phyloP scores from a whole-genome alignment of 2,113 vertebrate genomes.

The Gadus macrocephalus region DNA sequence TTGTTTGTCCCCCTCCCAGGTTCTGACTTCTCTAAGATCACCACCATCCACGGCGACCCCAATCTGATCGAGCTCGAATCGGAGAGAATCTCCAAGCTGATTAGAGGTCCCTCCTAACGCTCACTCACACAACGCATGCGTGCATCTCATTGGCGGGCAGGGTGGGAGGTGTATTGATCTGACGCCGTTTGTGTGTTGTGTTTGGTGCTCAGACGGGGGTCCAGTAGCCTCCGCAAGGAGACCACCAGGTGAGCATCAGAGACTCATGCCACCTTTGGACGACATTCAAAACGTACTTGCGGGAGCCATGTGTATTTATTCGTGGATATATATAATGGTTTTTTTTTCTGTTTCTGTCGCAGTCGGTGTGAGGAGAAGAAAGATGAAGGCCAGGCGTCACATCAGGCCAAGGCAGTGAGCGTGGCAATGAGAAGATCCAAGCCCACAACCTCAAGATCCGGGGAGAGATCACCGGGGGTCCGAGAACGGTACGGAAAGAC shows the following conservation, averaged over 20 bases:
- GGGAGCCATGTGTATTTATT: neutral
- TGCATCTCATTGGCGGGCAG: neutral
- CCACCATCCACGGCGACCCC: conserved; percentile 56
- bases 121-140: neutral
- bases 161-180: neutral
- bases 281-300: neutral
- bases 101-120: conserved; percentile 56
- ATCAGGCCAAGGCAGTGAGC: conserved; percentile 50
- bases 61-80: conserved; percentile 59
- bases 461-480: no score
- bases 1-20: conserved; percentile 39
- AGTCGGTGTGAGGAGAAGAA: conserved; percentile 54
- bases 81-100: conserved; percentile 67
- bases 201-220: neutral
- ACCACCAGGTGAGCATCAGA: neutral
- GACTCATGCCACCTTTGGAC: neutral
- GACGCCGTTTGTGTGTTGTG: neutral
- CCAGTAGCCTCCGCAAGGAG: neutral
- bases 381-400: conserved; percentile 47
- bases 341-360: conserved; percentile 1
- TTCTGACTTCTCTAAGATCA: conserved; percentile 67
- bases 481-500: no score
- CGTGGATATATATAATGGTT: no score
- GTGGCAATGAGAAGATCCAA: neutral
- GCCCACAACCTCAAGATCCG: no score